Evolutionary conservation across 2,113 vertebrate genomes (phyloP), one percentile per base, ranked within the genome.

Genomic region (Miniopterus natalensis): DNA sequence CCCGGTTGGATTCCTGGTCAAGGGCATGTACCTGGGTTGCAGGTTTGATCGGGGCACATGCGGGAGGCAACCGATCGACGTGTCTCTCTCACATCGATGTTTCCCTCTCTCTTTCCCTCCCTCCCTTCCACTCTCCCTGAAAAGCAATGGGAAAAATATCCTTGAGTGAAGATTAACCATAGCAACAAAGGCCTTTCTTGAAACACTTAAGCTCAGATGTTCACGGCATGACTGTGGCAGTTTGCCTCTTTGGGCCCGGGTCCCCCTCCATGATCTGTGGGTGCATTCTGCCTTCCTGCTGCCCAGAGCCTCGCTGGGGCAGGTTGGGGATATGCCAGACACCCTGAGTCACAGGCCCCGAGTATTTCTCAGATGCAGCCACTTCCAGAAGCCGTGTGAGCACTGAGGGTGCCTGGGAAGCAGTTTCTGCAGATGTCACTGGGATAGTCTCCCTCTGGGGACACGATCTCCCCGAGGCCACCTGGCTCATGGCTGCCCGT

Each of bases 401-500:
- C 45, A 0, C 23, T 6, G 0, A 8, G 25, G 0, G 25, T 1
- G 18, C 4, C 2, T 3, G 55, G 27, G 25, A 7, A 9, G n/a
- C 0, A 1, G 59, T 42, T 61, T n/a, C 55, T 73, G 53, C 29
- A 18, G 53, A 2, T 1, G 65, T 36, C n/a, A 25, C 36, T 1
- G 0, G 68, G 14, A 42, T 18, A 29, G 9, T 11, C 25, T 9
- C 40, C 23, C 31, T 61, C 29, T 3, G 12, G 53, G 2, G 55
- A 4, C 20, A 5, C 7, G 1, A 10, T 63, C 73, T 70, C n/a
- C 5, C 6, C 3, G 8, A 45, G 45, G n/a, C 21, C 0, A 1
- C 4, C 20, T 31, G 1, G 0, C 8, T n/a, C 6, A 17, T 0
- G 15, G 45, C 57, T 42, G 29, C 9, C 6, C 0, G 1, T 8